These are phyloP conservation scores for Vollenhovia emeryi DNA, from an alignment of 1,140 invertebrate species.

Conservation along the genomic window DNA sequence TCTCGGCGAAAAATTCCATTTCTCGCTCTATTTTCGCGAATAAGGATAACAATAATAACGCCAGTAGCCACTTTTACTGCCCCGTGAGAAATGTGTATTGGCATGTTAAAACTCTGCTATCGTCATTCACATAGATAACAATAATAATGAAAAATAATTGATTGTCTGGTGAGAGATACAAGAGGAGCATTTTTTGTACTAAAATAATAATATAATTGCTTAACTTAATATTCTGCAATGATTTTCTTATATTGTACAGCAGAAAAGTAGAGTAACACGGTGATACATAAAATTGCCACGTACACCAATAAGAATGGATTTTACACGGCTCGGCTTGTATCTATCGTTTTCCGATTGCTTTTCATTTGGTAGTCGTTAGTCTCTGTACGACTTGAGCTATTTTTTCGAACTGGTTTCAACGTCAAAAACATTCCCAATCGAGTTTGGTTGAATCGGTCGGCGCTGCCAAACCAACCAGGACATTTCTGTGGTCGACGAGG, in stretches of 20 bases:
- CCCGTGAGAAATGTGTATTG: neutral
- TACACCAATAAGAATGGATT: neutral
- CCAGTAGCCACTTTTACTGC: neutral
- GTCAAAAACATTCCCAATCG: conserved; percentile 66
- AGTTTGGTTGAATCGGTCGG: conserved; percentile 58
- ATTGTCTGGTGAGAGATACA: neutral
- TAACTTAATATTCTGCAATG: neutral
- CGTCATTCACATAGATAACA: neutral
- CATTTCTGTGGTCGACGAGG: conserved; percentile 68
- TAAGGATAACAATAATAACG: conserved; percentile 16
- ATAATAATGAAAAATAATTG: neutral
- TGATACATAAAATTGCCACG: neutral
- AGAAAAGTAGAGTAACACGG: neutral
- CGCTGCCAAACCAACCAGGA: conserved; percentile 65
- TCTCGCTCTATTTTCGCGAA: conserved; percentile 30
- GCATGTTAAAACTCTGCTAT: neutral
- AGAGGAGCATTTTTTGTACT: neutral
- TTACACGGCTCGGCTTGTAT: conserved; percentile 7
- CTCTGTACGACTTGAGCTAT: conserved; percentile 27
- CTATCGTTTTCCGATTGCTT: conserved; percentile 29
- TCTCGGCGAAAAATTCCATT: neutral
- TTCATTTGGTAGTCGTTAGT: conserved; percentile 32
- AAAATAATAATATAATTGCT: neutral
- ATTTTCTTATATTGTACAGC: neutral
- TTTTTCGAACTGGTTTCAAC: conserved; percentile 48